Evolutionary conservation across 2,888 invertebrate species (phyloP).

Genomic region (Itoplectis maculator): DNA sequence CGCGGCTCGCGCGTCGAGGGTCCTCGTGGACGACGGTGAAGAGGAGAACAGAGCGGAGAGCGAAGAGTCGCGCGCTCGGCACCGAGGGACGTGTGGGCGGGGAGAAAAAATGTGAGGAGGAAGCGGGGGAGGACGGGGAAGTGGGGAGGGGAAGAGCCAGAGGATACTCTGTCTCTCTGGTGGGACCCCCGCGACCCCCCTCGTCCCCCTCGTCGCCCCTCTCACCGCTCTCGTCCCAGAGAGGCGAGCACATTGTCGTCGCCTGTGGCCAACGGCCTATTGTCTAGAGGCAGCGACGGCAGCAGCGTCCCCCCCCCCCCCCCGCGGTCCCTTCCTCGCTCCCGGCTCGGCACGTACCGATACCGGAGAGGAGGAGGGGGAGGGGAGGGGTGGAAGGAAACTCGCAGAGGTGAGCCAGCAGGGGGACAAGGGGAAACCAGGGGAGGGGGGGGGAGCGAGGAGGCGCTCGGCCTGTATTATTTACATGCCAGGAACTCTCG

Average conservation of each 20-base stretch:
- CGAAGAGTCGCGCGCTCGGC: constrained; percentile 46
- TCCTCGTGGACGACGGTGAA: constrained; percentile 73
- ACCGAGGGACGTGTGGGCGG: constrained; percentile 22
- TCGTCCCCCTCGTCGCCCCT: no score
- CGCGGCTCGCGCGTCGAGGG: constrained; percentile 78
- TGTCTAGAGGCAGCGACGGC: constrained; percentile 77
- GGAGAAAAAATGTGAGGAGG: constrained; percentile 49
- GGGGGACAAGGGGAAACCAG: constrained; percentile 36
- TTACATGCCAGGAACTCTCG: constrained; percentile 77
- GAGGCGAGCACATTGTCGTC: constrained; percentile 76
- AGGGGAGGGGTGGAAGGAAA: constrained; percentile 66
- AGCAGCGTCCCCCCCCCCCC: no score
- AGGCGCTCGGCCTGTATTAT: constrained; percentile 73
- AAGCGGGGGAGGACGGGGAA: constrained; percentile 54
- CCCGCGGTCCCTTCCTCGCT: constrained; percentile 42
- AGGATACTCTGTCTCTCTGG: constrained; percentile 58
- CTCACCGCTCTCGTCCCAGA: constrained; percentile 55
- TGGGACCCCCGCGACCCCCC: constrained; percentile 55
- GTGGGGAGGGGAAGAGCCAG: constrained; percentile 58
- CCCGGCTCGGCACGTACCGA: constrained; percentile 66
- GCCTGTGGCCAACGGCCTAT: constrained; percentile 81
- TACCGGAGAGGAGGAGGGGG: constrained; percentile 63
- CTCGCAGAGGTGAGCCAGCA: constrained; percentile 42
- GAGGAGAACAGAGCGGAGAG: constrained; percentile 71
- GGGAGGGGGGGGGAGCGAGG: constrained; percentile 68